Percentiles rank a stretch among this genome's conserved stretches.
phyloP scores from a whole-genome alignment of 2,888 invertebrate species.

The Scrobipalpa costella region DNA sequence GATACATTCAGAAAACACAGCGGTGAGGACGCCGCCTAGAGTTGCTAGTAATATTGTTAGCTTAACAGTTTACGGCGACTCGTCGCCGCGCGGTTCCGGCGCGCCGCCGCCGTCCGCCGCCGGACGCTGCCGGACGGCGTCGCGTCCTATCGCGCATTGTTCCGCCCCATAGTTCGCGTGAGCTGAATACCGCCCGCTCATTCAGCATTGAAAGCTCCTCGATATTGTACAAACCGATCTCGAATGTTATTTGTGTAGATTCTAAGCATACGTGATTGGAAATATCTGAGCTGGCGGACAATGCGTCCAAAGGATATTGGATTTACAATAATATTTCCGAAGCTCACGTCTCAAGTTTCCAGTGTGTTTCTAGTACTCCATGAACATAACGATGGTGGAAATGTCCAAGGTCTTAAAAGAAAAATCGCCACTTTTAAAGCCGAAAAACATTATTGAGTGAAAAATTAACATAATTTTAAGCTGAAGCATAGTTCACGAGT shows the following conservation, averaged over 20 bases:
- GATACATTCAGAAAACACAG: too few species aligned
- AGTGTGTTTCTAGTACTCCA: not conserved
- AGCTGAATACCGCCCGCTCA: constrained; percentile 8
- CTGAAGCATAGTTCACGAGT: too few species aligned
- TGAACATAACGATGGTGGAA: too few species aligned
- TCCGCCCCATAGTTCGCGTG: constrained; percentile 4
- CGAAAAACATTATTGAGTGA: too few species aligned
- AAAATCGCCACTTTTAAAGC: too few species aligned
- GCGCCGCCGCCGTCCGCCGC: not conserved
- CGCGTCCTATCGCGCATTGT: not conserved
- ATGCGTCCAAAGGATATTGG: not conserved
- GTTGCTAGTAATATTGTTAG: not conserved
- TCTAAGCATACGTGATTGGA: constrained; percentile 20
- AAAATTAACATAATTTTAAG: too few species aligned
- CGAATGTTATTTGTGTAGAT: constrained; percentile 11
- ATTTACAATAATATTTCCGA: not conserved
- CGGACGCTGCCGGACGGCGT: constrained; percentile 1
- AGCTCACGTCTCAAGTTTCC: not conserved
- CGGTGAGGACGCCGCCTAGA: too few species aligned
- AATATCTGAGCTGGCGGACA: constrained; percentile 6
- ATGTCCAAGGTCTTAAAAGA: too few species aligned
- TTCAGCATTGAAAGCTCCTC: constrained; percentile 11
- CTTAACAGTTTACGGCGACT: not conserved
- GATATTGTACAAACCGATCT: constrained; percentile 18
- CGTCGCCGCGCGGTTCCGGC: not conserved